These are phyloP conservation scores for Pagetopsis macropterus DNA, from an alignment of 2,797 vertebrate species.

Conservation along the genomic window DNA sequence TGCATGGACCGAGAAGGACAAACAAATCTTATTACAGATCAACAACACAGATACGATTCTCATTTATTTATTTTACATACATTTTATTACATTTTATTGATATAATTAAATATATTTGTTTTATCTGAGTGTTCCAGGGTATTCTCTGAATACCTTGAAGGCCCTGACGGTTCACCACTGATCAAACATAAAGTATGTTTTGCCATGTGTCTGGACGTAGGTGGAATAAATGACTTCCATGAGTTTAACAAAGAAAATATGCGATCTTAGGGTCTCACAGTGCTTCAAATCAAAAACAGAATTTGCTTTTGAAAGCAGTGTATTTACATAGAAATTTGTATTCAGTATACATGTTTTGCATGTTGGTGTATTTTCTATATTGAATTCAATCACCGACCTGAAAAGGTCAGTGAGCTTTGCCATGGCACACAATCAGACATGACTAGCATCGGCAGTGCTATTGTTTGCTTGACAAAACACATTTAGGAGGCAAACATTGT, in stretches of 20 bases:
- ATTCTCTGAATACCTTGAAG: too few relatives aligned
- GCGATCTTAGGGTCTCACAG: background rate
- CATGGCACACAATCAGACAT: background rate
- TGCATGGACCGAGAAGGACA: too few relatives aligned
- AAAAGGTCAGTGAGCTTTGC: background rate
- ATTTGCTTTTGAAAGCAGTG: slow-evolving; percentile 3
- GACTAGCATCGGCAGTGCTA: background rate
- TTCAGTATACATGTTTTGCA: background rate
- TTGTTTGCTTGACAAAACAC: background rate
- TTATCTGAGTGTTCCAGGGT: too few relatives aligned
- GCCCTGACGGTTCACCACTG: too few relatives aligned
- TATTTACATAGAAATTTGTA: background rate
- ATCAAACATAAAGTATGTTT: background rate
- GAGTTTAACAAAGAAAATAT: background rate
- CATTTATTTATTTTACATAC: too few relatives aligned
- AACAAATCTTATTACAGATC: too few relatives aligned
- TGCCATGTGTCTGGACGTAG: slow-evolving; percentile 11
- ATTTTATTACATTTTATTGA: too few relatives aligned
- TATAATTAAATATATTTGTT: too few relatives aligned
- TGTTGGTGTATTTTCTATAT: background rate
- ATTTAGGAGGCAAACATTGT: background rate
- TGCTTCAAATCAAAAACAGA: slow-evolving; percentile 4
- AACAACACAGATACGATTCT: too few relatives aligned
- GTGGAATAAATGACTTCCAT: slow-evolving; percentile 21
- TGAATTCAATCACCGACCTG: background rate